phyloP scores from a whole-genome alignment of 2,888 invertebrate species.

The Calliphora vomitoria region DNA sequence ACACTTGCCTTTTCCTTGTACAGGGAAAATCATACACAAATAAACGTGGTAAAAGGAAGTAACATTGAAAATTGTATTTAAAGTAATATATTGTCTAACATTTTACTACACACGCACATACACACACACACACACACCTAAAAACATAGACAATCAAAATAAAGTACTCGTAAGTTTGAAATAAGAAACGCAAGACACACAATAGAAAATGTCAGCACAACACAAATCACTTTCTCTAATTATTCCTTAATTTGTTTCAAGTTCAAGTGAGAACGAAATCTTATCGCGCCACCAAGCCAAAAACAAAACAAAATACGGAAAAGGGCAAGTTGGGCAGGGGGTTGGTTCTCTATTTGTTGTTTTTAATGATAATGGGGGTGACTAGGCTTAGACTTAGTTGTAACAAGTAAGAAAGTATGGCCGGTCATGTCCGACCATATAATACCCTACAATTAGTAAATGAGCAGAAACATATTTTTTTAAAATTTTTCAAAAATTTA shows the following conservation, averaged over 20 bases:
- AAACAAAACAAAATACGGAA: not conserved
- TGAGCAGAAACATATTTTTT: too few relatives aligned
- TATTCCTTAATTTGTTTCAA: conserved; percentile 76
- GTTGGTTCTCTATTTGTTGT: conserved; percentile 8
- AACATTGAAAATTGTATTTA: conserved; percentile 3
- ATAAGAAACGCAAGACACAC: not conserved
- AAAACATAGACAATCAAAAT: not conserved
- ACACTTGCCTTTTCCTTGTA: conserved; percentile 2
- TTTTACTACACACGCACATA: not conserved
- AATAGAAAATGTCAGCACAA: conserved; percentile 74
- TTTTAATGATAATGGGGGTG: conserved; percentile 6
- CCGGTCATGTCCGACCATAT: too few relatives aligned
- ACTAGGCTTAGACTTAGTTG: not conserved
- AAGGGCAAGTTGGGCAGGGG: not conserved
- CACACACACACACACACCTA: not conserved
- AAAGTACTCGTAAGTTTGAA: not conserved
- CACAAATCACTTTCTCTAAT: conserved; percentile 81
- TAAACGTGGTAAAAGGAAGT: not conserved
- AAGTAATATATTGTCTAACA: not conserved
- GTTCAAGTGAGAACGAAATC: conserved; percentile 54
- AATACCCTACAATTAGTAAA: not conserved
- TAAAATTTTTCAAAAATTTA: too few relatives aligned
- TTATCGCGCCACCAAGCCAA: conserved; percentile 41
- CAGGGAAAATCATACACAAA: not conserved
- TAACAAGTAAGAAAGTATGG: too few relatives aligned